phyloP scores from a whole-genome alignment of 2,888 invertebrate genomes.

The Coelinius sp. region DNA sequence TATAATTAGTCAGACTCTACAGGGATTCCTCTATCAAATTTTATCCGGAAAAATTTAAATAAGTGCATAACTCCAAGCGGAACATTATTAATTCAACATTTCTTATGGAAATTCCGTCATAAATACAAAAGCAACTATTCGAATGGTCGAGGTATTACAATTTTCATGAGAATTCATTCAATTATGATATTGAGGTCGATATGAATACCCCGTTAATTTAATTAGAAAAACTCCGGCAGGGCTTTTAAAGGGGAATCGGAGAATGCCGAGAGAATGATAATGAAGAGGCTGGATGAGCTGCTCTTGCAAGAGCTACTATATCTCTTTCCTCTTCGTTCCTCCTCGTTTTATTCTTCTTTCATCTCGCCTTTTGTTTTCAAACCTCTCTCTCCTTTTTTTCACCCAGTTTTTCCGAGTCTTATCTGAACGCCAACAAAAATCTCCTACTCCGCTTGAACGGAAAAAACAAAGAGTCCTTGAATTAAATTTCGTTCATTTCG shows the following conservation, averaged over 20 bases:
- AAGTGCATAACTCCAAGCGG: not conserved
- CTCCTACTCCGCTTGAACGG: constrained; percentile 53
- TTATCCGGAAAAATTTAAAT: not conserved
- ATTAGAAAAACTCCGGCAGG: constrained; percentile 52
- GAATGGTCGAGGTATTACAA: not conserved
- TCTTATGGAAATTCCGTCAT: not conserved
- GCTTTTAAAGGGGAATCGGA: constrained; percentile 50
- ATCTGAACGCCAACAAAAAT: constrained; percentile 30
- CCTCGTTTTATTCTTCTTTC: constrained; percentile 31
- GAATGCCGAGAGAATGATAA: constrained; percentile 33
- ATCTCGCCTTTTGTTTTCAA: no score
- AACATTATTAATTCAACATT: not conserved
- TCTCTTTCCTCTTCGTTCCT: constrained; percentile 35
- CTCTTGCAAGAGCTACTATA: constrained; percentile 31
- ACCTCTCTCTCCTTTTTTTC: constrained; percentile 3
- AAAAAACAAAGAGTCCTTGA: constrained; percentile 56
- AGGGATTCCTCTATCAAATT: not conserved
- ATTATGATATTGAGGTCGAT: not conserved
- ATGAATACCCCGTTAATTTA: constrained; percentile 50
- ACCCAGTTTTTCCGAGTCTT: constrained; percentile 21
- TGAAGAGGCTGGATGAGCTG: constrained; percentile 16
- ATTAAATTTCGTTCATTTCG: constrained; percentile 58
- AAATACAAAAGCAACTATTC: not conserved
- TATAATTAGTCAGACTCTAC: not conserved
- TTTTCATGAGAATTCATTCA: not conserved